These are phyloP conservation scores for Calypte anna DNA, from an alignment of 2,113 vertebrate species.

Conservation along the genomic window DNA sequence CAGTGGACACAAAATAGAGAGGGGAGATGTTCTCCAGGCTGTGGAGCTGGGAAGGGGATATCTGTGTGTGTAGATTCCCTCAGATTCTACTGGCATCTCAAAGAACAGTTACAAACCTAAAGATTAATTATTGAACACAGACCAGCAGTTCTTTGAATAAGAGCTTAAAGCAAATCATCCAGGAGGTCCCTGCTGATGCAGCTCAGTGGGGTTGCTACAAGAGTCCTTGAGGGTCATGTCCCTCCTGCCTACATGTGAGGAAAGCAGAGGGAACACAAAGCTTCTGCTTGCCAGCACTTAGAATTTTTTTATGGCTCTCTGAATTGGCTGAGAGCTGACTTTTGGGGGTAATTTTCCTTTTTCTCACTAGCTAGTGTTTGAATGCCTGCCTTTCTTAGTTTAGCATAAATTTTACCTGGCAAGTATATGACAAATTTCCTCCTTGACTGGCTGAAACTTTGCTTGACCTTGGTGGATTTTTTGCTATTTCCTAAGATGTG, in stretches of 20 bases:
- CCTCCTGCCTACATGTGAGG: background rate
- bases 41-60: background rate
- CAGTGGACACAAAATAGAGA: accelerated
- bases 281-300: background rate
- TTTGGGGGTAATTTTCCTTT: background rate
- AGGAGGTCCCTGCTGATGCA: background rate
- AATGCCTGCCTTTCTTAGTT: background rate
- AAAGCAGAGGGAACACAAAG: background rate
- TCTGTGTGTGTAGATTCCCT: background rate
- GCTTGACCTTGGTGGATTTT: background rate
- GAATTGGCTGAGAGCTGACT: background rate
- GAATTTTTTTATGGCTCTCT: background rate
- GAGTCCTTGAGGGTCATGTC: background rate
- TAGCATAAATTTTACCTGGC: background rate
- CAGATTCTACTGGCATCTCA: background rate
- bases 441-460: background rate
- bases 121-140: background rate
- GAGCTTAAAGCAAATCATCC: background rate
- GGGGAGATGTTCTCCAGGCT: background rate
- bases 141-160: background rate
- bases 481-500: background rate
- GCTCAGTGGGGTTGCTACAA: background rate
- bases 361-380: background rate
- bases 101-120: background rate
- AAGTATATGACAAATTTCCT: background rate